These are phyloP conservation scores for Limnephilus auricula DNA, from an alignment of 2,888 invertebrate species.

Conservation along the genomic window DNA sequence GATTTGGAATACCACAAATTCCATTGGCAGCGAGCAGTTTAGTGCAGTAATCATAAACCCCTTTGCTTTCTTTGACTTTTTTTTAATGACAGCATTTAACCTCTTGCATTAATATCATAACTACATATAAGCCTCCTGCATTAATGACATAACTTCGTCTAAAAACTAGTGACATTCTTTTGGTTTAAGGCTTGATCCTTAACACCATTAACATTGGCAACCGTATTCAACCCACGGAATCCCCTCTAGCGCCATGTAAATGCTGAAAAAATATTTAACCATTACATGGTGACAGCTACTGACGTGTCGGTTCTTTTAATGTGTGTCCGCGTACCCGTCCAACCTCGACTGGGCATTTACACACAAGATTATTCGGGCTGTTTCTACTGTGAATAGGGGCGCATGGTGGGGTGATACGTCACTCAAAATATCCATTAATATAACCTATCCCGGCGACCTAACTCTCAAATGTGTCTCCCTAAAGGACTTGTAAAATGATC, in stretches of 20 bases:
- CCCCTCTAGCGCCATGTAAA: constrained; percentile 33
- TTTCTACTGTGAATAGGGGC: constrained; percentile 3
- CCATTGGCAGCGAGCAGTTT: too few species aligned
- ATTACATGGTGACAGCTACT: constrained; percentile 41
- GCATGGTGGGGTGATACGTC: constrained; percentile 47
- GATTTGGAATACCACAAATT: too few species aligned
- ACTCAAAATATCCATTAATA: constrained; percentile 59
- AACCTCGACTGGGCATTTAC: constrained; percentile 42
- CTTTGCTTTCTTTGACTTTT: too few species aligned
- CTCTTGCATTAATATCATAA: too few species aligned
- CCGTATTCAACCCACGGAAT: background rate
- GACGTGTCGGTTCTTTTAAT: constrained; percentile 39
- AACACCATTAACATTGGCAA: background rate
- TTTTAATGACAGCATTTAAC: too few species aligned
- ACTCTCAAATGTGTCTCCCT: constrained; percentile 48
- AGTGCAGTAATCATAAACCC: too few species aligned
- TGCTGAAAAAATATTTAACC: constrained; percentile 42
- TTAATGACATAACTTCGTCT: too few species aligned
- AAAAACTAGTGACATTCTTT: background rate
- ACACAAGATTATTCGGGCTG: constrained; percentile 53
- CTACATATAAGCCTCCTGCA: too few species aligned
- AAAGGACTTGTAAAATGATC: constrained; percentile 49
- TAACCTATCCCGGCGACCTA: constrained; percentile 52
- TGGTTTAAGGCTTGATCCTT: background rate
- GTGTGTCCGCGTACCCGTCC: constrained; percentile 15